Percentiles rank a stretch among this genome's conserved stretches.
Conservation (phyloP, 2,888 invertebrate species). For the Drosophila lutescens region DNA sequence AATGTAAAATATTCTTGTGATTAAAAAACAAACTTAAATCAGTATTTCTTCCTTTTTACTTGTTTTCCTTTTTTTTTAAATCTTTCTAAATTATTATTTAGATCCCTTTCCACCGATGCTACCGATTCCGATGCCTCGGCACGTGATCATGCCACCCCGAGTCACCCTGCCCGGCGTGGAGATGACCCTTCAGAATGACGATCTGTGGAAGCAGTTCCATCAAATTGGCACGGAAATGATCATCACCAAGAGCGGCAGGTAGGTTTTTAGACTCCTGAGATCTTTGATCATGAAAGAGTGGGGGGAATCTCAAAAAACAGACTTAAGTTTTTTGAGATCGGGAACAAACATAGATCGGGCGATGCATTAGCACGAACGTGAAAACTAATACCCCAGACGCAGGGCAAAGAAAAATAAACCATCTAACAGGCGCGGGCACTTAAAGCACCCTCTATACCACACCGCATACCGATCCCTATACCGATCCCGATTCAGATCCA, state of each 20-base stretch:
- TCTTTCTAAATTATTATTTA: constrained; percentile 33
- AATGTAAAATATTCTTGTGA: no score
- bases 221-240: constrained; percentile 91
- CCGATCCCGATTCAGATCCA: constrained; percentile 5
- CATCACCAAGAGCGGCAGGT: constrained; percentile 92
- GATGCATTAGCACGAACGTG: constrained; percentile 69
- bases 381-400: constrained; percentile 63
- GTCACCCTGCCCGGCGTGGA: constrained; percentile 83
- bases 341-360: constrained; percentile 33
- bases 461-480: constrained; percentile 7
- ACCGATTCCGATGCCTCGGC: constrained; percentile 81
- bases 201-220: constrained; percentile 90
- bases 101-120: constrained; percentile 83
- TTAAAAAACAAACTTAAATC: no score
- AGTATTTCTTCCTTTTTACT: no score
- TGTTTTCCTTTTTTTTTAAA: no score
- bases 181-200: constrained; percentile 87
- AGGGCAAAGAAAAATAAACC: constrained; percentile 60
- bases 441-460: constrained; percentile 44
- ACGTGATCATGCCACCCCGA: constrained; percentile 81
- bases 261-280: constrained; percentile 77
- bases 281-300: constrained; percentile 37
- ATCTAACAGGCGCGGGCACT: constrained; percentile 52
- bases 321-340: constrained; percentile 9
- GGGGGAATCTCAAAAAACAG: neutral